Evolutionary conservation across 2,888 invertebrate genomes (phyloP).

Genomic region (Eucera pruinosa): DNA sequence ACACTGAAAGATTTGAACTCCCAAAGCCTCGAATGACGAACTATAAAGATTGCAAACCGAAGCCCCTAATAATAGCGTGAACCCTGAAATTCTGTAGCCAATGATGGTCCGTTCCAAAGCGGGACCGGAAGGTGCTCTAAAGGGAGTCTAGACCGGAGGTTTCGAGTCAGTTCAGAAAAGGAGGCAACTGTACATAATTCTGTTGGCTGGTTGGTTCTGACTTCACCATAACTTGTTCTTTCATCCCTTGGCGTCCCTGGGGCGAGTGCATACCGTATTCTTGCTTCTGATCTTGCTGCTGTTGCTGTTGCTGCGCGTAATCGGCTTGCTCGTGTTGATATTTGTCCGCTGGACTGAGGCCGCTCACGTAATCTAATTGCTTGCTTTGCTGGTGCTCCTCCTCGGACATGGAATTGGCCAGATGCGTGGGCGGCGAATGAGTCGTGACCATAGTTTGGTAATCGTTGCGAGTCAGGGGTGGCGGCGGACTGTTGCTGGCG

Average conservation of each 20-base stretch:
- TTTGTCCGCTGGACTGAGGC: slow-evolving; percentile 84
- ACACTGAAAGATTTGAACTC: not conserved
- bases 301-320: slow-evolving; percentile 85
- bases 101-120: not conserved
- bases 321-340: slow-evolving; percentile 87
- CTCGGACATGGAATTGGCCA: slow-evolving; percentile 78
- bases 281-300: slow-evolving; percentile 75
- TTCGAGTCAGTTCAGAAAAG: slow-evolving; percentile 89
- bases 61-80: not conserved
- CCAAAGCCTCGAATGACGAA: not conserved
- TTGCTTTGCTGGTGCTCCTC: slow-evolving; percentile 81
- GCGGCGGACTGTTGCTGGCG: slow-evolving; percentile 87
- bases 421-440: slow-evolving; percentile 81
- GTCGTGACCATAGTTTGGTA: slow-evolving; percentile 81
- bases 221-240: slow-evolving; percentile 85
- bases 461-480: slow-evolving; percentile 84
- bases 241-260: slow-evolving; percentile 83
- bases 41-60: not conserved
- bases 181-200: slow-evolving; percentile 89
- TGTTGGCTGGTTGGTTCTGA: slow-evolving; percentile 87
- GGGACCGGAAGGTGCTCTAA: slow-evolving; percentile 23
- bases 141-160: slow-evolving; percentile 75
- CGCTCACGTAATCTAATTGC: slow-evolving; percentile 79
- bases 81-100: not conserved
- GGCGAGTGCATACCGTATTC: slow-evolving; percentile 81